Evolutionary conservation across 2,113 vertebrate genomes (phyloP).

Genomic region (Nycticryphes semicollaris): DNA sequence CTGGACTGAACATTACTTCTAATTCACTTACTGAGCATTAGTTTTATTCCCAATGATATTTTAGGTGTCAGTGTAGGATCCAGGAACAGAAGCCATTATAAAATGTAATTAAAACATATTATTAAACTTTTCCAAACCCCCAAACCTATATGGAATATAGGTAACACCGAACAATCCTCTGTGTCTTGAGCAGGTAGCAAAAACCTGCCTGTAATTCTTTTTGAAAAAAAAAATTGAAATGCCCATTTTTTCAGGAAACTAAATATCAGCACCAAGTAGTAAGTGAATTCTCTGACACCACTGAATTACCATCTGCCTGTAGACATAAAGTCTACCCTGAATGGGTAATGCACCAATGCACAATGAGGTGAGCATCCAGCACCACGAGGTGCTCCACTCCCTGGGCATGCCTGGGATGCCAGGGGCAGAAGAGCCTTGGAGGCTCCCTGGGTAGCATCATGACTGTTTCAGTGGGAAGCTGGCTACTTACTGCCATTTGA

Average conservation of each 20-base stretch:
- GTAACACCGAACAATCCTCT: background rate
- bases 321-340: background rate
- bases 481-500: background rate
- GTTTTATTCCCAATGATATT: background rate
- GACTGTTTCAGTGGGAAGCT: background rate
- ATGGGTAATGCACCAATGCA: background rate
- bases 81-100: background rate
- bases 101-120: background rate
- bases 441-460: background rate
- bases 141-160: background rate
- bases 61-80: background rate
- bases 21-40: background rate
- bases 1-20: background rate
- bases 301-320: conserved; percentile 11
- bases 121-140: background rate
- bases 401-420: background rate
- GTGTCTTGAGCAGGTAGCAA: background rate
- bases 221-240: background rate
- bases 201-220: background rate
- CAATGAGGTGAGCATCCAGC: background rate
- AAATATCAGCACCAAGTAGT: background rate
- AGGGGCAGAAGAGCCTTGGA: background rate
- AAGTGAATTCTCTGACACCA: background rate
- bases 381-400: background rate
- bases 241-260: background rate